Evolutionary conservation across 2,888 invertebrate genomes (phyloP), one percentile per base, ranked within the genome.

Genomic region (Smittia aterrima): DNA sequence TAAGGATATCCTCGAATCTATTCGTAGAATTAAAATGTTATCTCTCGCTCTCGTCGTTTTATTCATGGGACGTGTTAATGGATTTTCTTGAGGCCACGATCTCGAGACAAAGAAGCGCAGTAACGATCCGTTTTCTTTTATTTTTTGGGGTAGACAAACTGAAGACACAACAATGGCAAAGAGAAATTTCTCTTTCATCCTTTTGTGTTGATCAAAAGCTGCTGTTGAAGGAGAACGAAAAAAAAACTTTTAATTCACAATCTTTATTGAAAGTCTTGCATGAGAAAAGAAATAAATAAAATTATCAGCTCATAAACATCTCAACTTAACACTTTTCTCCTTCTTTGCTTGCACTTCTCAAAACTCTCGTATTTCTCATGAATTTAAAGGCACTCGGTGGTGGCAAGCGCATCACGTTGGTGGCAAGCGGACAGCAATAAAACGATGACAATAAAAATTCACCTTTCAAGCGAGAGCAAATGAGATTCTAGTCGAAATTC

Each of bases 281-380:
- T 62, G 25, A 32, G 62, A 62, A 72, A 40, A 72, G 58, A 72
- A 72, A 72, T 58, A 72, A 72, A 72, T 64, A 9, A 25, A 25
- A 58, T 72, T 72, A 72, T 72, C 72, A 72, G 58, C 27, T 24
- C 72, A 72, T 72, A 72, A 72, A 72, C 62, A 72, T 72, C 72
- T 72, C 54, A 72, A 72, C 72, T 72, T 72, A 72, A 72, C 72
- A 72, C 72, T 72, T 62, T 72, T 62, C n/a, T 62, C 25, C 32
- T 72, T 38, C 58, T 25, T 27, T 3, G 20, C 9, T 22, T 22
- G 22, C 58, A 47, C 11, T 47, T 47, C 58, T 22, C 18, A 58
- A 58, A 58, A 20, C 54, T 54, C 27, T 54, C 25, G 27, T 40
- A 1, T 67, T 71, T 71, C 32, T 18, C n/a, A 27, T 71, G 72